These are phyloP conservation scores for Platysternon megacephalum DNA, from an alignment of 2,113 vertebrate species.

Conservation along the genomic window DNA sequence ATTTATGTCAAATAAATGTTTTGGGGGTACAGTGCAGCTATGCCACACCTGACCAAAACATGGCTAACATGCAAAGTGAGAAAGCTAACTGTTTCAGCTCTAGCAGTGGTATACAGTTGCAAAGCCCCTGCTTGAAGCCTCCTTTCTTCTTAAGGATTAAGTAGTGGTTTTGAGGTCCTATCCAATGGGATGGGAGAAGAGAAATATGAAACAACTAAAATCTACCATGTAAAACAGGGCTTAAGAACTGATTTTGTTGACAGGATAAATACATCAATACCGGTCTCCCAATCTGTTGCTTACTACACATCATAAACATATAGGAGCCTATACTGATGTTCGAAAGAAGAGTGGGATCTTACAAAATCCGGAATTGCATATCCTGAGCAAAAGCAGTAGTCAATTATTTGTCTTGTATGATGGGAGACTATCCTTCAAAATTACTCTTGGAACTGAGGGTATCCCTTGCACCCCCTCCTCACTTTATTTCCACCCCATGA, in stretches of 20 bases:
- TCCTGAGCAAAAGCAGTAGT: neutral
- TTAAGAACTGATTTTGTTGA: neutral
- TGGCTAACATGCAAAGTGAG: neutral
- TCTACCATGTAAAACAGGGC: neutral
- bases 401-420: neutral
- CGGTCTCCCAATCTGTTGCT: neutral
- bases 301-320: neutral
- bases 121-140: accelerated
- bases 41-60: neutral
- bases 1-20: neutral
- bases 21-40: neutral
- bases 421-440: neutral
- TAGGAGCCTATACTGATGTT: neutral
- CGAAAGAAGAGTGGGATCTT: neutral
- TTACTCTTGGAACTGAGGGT: neutral
- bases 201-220: neutral
- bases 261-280: neutral
- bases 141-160: neutral
- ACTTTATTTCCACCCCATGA: neutral
- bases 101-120: neutral
- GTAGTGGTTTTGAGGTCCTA: neutral
- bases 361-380: neutral
- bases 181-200: too few species aligned
- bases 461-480: neutral
- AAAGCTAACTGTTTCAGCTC: neutral